Percentiles rank a stretch among this genome's conserved stretches.
Conservation (phyloP, 2,888 invertebrate genomes). For the Oscheius myriophilus region DNA sequence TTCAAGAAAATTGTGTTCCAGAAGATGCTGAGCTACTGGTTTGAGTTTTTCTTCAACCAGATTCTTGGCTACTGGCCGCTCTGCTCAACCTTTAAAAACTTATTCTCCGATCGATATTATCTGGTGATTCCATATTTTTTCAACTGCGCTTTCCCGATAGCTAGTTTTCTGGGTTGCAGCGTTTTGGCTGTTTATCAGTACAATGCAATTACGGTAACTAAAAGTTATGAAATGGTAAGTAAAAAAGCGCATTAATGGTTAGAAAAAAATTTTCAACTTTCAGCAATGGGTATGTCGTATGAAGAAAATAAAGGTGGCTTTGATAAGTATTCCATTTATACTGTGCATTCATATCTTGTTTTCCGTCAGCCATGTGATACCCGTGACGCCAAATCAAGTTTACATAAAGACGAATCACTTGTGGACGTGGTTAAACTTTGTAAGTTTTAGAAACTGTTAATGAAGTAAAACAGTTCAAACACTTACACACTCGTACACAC, state of each 20-base stretch:
- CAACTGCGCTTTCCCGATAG: too few relatives aligned
- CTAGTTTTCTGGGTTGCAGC: too few relatives aligned
- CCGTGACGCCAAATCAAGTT: not conserved
- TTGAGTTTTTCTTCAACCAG: constrained; percentile 2
- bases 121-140: too few relatives aligned
- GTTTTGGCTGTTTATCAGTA: too few relatives aligned
- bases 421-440: not conserved
- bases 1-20: not conserved
- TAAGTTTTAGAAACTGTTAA: too few relatives aligned
- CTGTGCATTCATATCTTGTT: constrained; percentile 12
- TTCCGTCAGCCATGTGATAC: not conserved
- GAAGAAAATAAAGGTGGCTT: not conserved
- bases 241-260: too few relatives aligned
- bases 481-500: too few relatives aligned
- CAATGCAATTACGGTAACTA: too few relatives aligned
- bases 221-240: too few relatives aligned
- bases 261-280: too few relatives aligned
- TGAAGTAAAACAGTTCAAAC: too few relatives aligned
- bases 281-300: not conserved
- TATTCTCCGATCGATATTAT: not conserved
- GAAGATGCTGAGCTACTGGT: constrained; percentile 17
- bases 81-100: not conserved
- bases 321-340: constrained; percentile 1
- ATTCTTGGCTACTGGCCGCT: not conserved
- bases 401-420: constrained; percentile 6